Conservation (phyloP, 1,140 invertebrate genomes). For the Euschistus heros region DNA sequence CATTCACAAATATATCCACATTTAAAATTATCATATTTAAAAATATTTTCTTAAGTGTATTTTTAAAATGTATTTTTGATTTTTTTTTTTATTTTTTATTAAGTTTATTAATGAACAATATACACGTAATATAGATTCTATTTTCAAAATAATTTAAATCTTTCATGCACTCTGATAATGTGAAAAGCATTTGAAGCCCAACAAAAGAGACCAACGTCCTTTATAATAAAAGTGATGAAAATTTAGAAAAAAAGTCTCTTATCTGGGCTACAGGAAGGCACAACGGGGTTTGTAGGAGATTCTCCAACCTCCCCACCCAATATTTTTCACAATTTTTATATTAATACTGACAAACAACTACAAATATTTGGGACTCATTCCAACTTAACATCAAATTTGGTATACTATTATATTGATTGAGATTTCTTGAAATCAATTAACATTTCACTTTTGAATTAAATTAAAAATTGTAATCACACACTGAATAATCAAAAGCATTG, state of each 20-base stretch:
- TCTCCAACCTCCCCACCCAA: not conserved
- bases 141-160: slow-evolving; percentile 11
- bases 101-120: not conserved
- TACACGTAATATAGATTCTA: slow-evolving; percentile 6
- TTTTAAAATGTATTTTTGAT: not conserved
- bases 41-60: slow-evolving; percentile 7
- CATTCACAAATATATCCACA: not conserved
- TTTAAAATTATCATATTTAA: not conserved
- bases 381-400: not conserved
- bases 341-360: slow-evolving; percentile 11
- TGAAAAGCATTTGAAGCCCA: slow-evolving; percentile 17
- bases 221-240: not conserved
- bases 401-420: not conserved
- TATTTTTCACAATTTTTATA: not conserved
- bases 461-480: too few relatives aligned
- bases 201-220: slow-evolving; percentile 12
- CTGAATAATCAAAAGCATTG: too few relatives aligned
- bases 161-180: slow-evolving; percentile 9
- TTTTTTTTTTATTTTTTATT: too few relatives aligned
- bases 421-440: not conserved
- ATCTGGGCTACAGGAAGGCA: slow-evolving; percentile 12
- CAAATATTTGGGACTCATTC: not conserved
- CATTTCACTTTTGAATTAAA: too few relatives aligned
- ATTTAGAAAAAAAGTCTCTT: slow-evolving; percentile 4
- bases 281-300: slow-evolving; percentile 1